A percentile compares a stretch with the other conserved stretches of the same genome.
Evolutionary conservation across 2,113 vertebrate genomes (phyloP).

Genomic region (Ceratotherium simum): DNA sequence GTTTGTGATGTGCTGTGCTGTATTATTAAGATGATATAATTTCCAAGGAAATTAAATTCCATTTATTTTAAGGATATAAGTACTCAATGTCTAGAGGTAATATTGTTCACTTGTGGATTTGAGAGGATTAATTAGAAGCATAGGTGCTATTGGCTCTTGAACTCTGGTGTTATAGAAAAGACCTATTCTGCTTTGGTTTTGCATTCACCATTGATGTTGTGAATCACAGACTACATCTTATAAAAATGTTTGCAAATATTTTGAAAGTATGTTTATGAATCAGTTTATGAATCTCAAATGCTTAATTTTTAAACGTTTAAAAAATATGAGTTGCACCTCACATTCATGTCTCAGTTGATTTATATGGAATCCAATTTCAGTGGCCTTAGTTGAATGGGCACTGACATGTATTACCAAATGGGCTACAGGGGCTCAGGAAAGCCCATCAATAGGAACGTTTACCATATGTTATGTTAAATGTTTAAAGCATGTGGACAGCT

Average conservation of each 20-base stretch:
- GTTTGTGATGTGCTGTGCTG: neutral
- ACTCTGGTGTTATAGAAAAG: neutral
- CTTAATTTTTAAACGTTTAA: neutral
- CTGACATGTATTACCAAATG: neutral
- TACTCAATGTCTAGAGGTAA: neutral
- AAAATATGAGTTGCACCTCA: neutral
- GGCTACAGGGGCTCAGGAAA: neutral
- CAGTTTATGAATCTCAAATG: neutral
- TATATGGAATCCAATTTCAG: neutral
- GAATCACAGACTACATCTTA: neutral
- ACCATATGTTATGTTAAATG: neutral
- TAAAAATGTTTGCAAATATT: neutral
- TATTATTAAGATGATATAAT: neutral
- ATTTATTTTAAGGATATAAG: neutral
- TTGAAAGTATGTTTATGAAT: neutral
- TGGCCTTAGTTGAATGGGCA: neutral
- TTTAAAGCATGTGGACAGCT: neutral
- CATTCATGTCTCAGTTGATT: neutral
- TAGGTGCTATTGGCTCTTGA: rapidly evolving
- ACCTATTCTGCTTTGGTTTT: neutral
- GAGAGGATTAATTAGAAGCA: neutral
- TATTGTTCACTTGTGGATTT: neutral
- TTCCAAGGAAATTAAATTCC: neutral
- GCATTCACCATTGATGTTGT: neutral
- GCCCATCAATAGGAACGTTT: neutral